Conservation (phyloP, 2,888 invertebrate genomes). For the Pandemis cinnamomeana region DNA sequence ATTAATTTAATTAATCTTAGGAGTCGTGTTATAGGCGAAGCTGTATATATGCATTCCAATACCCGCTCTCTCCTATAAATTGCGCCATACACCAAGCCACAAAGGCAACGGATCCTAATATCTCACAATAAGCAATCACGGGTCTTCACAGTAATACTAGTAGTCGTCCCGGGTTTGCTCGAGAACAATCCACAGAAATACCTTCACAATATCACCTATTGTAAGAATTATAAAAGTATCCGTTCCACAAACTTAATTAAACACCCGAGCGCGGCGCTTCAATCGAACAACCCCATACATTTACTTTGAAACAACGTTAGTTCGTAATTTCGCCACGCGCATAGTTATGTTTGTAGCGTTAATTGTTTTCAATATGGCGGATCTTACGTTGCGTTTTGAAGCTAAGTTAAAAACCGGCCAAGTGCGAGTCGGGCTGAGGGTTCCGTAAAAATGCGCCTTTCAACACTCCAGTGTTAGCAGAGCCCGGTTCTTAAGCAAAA, state of each 20-base stretch:
- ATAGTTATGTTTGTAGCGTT: slow-evolving; percentile 5
- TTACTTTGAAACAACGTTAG: background rate
- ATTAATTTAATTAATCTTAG: no score
- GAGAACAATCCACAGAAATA: slow-evolving; percentile 44
- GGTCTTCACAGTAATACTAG: slow-evolving; percentile 56
- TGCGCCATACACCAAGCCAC: slow-evolving; percentile 42
- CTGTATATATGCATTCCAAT: no score
- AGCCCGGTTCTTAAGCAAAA: no score
- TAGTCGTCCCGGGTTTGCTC: slow-evolving; percentile 50
- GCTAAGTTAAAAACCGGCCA: background rate
- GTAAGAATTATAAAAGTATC: background rate
- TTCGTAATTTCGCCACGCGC: background rate
- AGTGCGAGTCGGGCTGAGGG: no score
- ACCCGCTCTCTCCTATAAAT: background rate
- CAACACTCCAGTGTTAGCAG: no score
- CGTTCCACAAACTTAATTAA: background rate
- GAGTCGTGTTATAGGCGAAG: no score
- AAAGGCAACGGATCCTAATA: slow-evolving; percentile 36
- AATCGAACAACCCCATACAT: background rate
- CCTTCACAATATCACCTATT: slow-evolving; percentile 14
- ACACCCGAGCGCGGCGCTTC: background rate
- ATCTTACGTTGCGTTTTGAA: slow-evolving; percentile 18
- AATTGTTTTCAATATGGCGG: slow-evolving; percentile 7
- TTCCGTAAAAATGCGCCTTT: no score
- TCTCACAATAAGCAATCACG: slow-evolving; percentile 61